Conservation (phyloP, 2,113 vertebrate species). For the Strix aluco region DNA sequence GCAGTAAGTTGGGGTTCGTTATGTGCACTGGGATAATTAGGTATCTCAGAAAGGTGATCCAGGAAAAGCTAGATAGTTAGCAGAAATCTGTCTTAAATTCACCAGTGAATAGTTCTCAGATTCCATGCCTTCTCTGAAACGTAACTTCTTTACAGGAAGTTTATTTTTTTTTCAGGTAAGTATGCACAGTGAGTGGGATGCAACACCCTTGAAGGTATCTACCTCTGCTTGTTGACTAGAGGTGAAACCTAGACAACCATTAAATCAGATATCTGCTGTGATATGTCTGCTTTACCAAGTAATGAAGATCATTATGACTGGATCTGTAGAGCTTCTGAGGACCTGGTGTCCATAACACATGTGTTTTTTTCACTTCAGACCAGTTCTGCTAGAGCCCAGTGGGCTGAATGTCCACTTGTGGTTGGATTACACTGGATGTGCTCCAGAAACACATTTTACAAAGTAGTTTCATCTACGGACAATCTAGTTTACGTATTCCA, state of each 20-base stretch:
- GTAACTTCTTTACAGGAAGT: background rate
- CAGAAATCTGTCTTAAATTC: background rate
- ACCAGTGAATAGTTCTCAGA: background rate
- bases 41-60: background rate
- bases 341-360: accelerated
- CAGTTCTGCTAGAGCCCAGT: background rate
- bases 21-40: background rate
- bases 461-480: background rate
- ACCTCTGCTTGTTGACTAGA: background rate
- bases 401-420: background rate
- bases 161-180: background rate
- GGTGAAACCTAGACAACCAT: background rate
- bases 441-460: background rate
- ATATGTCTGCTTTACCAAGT: background rate
- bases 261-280: background rate
- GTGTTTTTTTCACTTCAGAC: accelerated
- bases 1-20: accelerated
- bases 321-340: background rate
- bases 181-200: background rate
- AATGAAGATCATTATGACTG: background rate
- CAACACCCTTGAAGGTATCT: background rate
- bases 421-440: background rate
- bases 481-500: accelerated
- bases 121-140: background rate
- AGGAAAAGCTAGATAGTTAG: background rate